Conservation (phyloP, 2,888 invertebrate species). For the Criorhina ranunculi region DNA sequence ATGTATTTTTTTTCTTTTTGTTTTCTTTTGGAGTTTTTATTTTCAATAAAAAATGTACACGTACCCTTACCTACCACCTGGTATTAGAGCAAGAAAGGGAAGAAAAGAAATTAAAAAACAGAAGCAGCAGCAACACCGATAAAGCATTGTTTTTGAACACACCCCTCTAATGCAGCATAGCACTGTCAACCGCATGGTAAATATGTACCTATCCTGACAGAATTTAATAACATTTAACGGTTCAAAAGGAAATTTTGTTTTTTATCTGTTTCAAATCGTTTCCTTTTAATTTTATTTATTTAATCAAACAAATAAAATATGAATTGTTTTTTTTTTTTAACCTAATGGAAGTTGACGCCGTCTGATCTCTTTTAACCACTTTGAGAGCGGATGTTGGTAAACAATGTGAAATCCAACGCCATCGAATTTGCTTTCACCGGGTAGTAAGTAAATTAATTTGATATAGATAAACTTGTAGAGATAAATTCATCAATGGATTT, state of each 20-base stretch:
- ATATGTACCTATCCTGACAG: background rate
- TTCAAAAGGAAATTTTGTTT: slow-evolving; percentile 33
- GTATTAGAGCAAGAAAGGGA: slow-evolving; percentile 22
- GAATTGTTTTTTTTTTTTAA: no score
- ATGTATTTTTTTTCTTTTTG: slow-evolving; percentile 38
- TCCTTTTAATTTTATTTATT: slow-evolving; percentile 35
- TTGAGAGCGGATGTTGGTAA: no score
- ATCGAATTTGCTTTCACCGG: no score
- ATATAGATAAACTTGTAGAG: no score
- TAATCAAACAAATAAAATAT: slow-evolving; percentile 6
- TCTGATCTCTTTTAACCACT: no score
- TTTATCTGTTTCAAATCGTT: slow-evolving; percentile 12
- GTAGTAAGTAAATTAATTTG: no score
- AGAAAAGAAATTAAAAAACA: slow-evolving; percentile 49
- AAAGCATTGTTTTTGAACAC: slow-evolving; percentile 36
- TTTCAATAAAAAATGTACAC: slow-evolving; percentile 51
- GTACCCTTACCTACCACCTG: slow-evolving; percentile 15
- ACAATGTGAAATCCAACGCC: no score
- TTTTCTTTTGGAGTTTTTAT: slow-evolving; percentile 56
- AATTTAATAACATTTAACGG: slow-evolving; percentile 41
- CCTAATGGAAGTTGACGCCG: no score
- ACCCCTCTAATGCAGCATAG: slow-evolving; percentile 36
- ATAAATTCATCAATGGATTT: no score
- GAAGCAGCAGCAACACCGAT: slow-evolving; percentile 28
- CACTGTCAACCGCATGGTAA: background rate